phyloP scores from a whole-genome alignment of 2,113 vertebrate species.

The Pygoscelis adeliae region DNA sequence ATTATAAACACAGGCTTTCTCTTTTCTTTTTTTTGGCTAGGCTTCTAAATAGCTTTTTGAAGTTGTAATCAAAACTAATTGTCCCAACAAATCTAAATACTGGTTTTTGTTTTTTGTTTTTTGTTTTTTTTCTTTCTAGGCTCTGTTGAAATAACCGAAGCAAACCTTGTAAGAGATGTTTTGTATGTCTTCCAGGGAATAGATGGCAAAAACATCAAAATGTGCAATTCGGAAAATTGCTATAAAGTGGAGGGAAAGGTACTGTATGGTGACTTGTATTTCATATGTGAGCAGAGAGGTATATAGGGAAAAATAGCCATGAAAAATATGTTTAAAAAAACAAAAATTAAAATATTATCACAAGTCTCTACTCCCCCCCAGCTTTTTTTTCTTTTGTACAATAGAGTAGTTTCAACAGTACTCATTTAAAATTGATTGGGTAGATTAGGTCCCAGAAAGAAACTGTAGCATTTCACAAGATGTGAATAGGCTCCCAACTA shows the following conservation, averaged over 20 bases:
- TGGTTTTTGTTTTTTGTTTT: background rate
- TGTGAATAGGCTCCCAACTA: background rate
- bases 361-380: background rate
- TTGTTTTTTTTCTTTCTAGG: conserved; percentile 34
- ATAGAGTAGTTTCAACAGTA: background rate
- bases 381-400: background rate
- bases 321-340: background rate
- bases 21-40: background rate
- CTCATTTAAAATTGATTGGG: background rate
- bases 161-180: conserved; percentile 91
- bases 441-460: background rate
- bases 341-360: background rate
- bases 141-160: conserved; percentile 86
- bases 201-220: conserved; percentile 94
- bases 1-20: background rate
- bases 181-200: conserved; percentile 98
- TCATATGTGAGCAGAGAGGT: background rate
- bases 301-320: background rate
- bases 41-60: background rate
- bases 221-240: conserved; percentile 89
- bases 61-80: background rate
- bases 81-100: background rate
- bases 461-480: background rate
- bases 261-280: background rate
- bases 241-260: conserved; percentile 96